Percentiles rank a stretch among this genome's conserved stretches.
Conservation (phyloP, 2,888 invertebrate species). For the Ceratothoa steindachneri region DNA sequence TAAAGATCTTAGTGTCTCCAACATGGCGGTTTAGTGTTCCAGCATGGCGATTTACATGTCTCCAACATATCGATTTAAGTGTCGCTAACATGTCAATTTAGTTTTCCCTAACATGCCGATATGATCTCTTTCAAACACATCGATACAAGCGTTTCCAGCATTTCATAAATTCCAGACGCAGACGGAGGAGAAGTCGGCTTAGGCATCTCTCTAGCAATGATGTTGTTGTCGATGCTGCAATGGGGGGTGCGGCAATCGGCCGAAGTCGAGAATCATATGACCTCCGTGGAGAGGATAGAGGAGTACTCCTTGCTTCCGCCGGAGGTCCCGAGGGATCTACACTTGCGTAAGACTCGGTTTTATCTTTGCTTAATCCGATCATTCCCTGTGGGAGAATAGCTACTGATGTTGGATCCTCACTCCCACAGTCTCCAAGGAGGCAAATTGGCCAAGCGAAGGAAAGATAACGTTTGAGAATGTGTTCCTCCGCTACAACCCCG, state of each 20-base stretch:
- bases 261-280: slow-evolving; percentile 80
- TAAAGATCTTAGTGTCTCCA: too few relatives aligned
- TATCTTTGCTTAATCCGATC: neutral
- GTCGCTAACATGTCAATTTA: too few relatives aligned
- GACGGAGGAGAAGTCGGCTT: slow-evolving; percentile 66
- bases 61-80: too few relatives aligned
- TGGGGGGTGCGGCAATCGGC: slow-evolving; percentile 91
- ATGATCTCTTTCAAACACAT: slow-evolving; percentile 82
- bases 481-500: slow-evolving; percentile 65
- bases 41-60: too few relatives aligned
- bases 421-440: slow-evolving; percentile 51
- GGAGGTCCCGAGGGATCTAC: slow-evolving; percentile 60
- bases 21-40: too few relatives aligned
- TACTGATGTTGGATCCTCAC: neutral
- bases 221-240: slow-evolving; percentile 74
- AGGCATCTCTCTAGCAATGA: slow-evolving; percentile 67
- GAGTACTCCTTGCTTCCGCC: slow-evolving; percentile 73
- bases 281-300: slow-evolving; percentile 78
- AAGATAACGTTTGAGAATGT: slow-evolving; percentile 66
- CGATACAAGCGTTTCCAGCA: too few relatives aligned
- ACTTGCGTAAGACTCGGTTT: slow-evolving; percentile 49
- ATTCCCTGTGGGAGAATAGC: neutral
- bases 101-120: too few relatives aligned
- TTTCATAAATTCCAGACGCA: slow-evolving; percentile 36
- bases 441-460: slow-evolving; percentile 68